These are phyloP conservation scores for Thripadectes ignobilis DNA, from an alignment of 2,797 vertebrate species.

Conservation along the genomic window DNA sequence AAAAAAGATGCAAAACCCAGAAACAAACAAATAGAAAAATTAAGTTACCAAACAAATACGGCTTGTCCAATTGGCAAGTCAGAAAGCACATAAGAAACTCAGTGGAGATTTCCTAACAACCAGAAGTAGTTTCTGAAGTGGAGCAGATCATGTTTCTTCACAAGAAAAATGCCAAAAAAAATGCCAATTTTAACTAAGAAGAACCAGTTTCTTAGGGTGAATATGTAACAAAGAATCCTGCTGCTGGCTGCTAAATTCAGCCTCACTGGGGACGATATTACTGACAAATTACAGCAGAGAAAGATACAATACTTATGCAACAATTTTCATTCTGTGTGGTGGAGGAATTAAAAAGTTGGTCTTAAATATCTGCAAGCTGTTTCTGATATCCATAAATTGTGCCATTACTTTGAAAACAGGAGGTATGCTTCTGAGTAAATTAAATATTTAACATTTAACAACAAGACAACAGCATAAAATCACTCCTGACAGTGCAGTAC, in stretches of 20 bases:
- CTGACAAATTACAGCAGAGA: background rate
- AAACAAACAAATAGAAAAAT: background rate
- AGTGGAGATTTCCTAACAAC: background rate
- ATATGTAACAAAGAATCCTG: background rate
- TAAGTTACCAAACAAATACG: background rate
- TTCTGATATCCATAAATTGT: background rate
- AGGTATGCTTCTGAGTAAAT: constrained; percentile 2
- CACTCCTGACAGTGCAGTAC: background rate
- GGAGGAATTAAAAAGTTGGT: background rate
- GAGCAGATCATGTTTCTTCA: background rate
- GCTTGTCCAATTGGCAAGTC: background rate
- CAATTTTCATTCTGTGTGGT: background rate
- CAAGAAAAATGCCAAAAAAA: background rate
- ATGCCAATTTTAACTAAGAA: background rate
- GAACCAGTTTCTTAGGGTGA: background rate
- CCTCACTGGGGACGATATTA: background rate
- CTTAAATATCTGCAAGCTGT: background rate
- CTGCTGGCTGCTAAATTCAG: background rate
- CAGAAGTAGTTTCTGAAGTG: background rate
- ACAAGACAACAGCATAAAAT: background rate
- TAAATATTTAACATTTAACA: background rate
- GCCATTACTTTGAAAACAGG: constrained; percentile 16
- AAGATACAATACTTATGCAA: background rate
- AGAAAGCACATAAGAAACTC: background rate
- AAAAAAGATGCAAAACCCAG: background rate